Percentiles rank a stretch among this genome's conserved stretches.
Conservation (phyloP, 37 sponge, comb jelly and placozoan genomes). For the Eunapius fragilis region DNA sequence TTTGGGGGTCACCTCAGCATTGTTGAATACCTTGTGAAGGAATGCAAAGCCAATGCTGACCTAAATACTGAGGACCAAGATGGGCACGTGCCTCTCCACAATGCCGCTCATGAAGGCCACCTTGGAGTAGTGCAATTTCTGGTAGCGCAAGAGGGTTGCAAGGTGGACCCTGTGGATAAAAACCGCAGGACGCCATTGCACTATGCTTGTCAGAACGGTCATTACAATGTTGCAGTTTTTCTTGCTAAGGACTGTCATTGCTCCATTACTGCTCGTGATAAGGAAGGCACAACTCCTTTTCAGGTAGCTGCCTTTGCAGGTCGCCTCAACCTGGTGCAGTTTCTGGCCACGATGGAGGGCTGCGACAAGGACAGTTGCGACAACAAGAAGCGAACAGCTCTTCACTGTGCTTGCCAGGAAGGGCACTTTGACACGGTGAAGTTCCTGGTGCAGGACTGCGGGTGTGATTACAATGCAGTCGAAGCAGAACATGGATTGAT, state of each 20-base stretch:
- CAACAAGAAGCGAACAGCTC: constrained; percentile 15
- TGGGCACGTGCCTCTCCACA: constrained; percentile 19
- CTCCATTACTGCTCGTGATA: not conserved
- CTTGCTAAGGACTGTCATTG: not conserved
- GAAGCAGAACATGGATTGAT: constrained; percentile 29
- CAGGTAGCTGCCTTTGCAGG: constrained; percentile 18
- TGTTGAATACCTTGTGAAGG: constrained; percentile 21
- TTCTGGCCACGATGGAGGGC: not conserved
- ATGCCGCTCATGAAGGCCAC: constrained; percentile 39
- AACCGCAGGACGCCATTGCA: constrained; percentile 28
- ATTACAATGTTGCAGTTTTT: not conserved
- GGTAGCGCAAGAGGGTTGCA: not conserved
- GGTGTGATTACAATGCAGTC: not conserved
- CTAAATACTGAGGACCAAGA: not conserved
- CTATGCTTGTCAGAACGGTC: constrained; percentile 37
- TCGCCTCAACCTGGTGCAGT: not conserved
- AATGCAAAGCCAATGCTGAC: not conserved
- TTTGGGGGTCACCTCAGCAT: constrained; percentile 24
- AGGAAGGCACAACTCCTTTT: constrained; percentile 5
- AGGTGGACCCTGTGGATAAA: not conserved
- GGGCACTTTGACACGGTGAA: constrained; percentile 6
- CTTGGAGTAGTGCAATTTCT: constrained; percentile 23
- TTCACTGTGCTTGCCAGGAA: constrained; percentile 28
- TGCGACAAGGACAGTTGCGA: constrained; percentile 10
- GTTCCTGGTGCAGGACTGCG: not conserved